Percentiles rank a stretch among this genome's conserved stretches.
Evolutionary conservation across 1,140 invertebrate genomes (phyloP).

Genomic region (Drosophila eugracilis): DNA sequence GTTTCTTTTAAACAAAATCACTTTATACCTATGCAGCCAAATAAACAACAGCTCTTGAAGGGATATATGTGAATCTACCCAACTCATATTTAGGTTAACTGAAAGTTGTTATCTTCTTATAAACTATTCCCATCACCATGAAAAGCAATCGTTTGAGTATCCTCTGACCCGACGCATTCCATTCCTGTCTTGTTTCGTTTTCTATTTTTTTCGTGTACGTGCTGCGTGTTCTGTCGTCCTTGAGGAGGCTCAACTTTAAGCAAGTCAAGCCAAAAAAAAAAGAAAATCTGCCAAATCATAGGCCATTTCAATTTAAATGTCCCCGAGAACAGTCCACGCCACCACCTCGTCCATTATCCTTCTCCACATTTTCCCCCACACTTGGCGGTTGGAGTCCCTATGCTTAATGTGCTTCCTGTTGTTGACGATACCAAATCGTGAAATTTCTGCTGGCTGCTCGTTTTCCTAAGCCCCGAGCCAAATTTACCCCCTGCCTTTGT

Average conservation of each 20-base stretch:
- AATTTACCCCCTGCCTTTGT: constrained; percentile 38
- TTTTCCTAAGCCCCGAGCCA: constrained; percentile 3
- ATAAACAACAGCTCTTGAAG: neutral
- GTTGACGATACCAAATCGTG: constrained; percentile 62
- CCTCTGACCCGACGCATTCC: constrained; percentile 46
- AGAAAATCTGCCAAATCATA: constrained; percentile 59
- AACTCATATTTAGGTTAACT: constrained; percentile 27
- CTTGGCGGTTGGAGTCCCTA: constrained; percentile 27
- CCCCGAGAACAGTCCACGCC: constrained; percentile 35
- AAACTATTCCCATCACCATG: constrained; percentile 49
- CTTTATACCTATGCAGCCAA: neutral
- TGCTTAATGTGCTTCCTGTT: constrained; percentile 79
- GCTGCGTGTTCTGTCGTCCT: constrained; percentile 46
- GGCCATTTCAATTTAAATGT: constrained; percentile 74
- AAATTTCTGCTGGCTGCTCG: constrained; percentile 6
- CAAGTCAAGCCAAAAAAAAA: constrained; percentile 43
- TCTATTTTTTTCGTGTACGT: constrained; percentile 12
- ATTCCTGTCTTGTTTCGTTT: constrained; percentile 1
- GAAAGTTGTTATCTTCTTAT: constrained; percentile 47
- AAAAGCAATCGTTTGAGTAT: constrained; percentile 43
- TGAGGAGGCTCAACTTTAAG: constrained; percentile 42
- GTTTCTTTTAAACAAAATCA: neutral
- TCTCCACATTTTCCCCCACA: constrained; percentile 21
- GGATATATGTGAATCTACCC: constrained; percentile 20
- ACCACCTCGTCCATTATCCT: constrained; percentile 51